A percentile compares a stretch with the other conserved stretches of the same genome.
These are phyloP conservation scores for Ranitomeya variabilis DNA, from an alignment of 2,113 vertebrate genomes.

Conservation along the genomic window DNA sequence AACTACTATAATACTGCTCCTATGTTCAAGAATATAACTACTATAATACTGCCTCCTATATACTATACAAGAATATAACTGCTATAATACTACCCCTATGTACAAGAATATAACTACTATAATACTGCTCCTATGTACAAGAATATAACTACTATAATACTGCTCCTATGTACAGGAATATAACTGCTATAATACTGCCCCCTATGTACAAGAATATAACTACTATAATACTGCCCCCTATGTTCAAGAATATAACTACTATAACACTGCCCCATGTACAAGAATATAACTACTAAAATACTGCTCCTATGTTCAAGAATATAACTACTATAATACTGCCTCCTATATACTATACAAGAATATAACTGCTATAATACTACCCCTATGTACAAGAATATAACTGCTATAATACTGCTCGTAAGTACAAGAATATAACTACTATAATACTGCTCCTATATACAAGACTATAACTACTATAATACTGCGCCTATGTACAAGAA, in stretches of 20 bases:
- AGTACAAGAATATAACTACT: too few species aligned
- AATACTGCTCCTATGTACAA: slow-evolving; percentile 5
- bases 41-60: too few species aligned
- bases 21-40: too few species aligned
- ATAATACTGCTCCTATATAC: not conserved
- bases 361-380: too few species aligned
- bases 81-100: not conserved
- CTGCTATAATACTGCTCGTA: too few species aligned
- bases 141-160: not conserved
- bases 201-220: too few species aligned
- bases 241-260: slow-evolving; percentile 2
- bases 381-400: not conserved
- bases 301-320: not conserved
- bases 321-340: not conserved
- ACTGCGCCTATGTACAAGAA: not conserved
- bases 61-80: not conserved
- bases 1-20: too few species aligned
- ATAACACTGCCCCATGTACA: not conserved
- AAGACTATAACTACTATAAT: slow-evolving; percentile 6
- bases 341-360: too few species aligned
- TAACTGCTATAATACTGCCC: too few species aligned
- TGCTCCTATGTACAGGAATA: too few species aligned
- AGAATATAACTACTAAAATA: slow-evolving; percentile 11
- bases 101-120: not conserved
- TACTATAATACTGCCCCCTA: not conserved